These are phyloP conservation scores for Stenodera caucasica DNA, from an alignment of 2,888 invertebrate genomes.

Conservation along the genomic window DNA sequence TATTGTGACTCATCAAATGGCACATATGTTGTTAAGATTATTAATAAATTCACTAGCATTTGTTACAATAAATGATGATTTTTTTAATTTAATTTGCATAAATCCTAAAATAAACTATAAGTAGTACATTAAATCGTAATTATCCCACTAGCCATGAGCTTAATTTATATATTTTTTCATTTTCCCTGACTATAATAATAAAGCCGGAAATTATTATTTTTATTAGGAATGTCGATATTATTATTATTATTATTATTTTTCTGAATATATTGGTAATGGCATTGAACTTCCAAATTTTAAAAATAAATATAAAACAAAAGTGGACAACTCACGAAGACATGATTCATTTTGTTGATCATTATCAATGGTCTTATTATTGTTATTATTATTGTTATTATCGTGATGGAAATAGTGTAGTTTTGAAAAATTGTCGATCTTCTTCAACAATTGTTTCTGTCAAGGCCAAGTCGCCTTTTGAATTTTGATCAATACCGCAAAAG, in stretches of 20 bases:
- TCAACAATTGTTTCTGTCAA: background rate
- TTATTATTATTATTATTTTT: slow-evolving; percentile 17
- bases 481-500: slow-evolving; percentile 5
- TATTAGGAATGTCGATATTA: slow-evolving; percentile 11
- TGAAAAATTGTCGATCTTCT: background rate
- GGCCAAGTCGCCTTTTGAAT: background rate
- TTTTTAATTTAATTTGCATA: background rate
- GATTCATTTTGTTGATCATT: background rate
- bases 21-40: background rate
- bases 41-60: background rate
- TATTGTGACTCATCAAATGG: background rate
- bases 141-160: background rate
- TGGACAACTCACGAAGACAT: too few species aligned
- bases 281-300: slow-evolving; percentile 29
- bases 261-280: slow-evolving; percentile 18
- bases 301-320: background rate
- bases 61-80: background rate
- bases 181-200: background rate
- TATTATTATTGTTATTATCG: background rate
- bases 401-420: background rate
- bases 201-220: slow-evolving; percentile 8
- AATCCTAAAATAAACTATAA: too few species aligned
- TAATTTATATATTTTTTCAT: background rate
- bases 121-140: too few species aligned
- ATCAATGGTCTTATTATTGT: background rate